phyloP scores from a whole-genome alignment of 2,797 vertebrate species.

The Molossus molossus region DNA sequence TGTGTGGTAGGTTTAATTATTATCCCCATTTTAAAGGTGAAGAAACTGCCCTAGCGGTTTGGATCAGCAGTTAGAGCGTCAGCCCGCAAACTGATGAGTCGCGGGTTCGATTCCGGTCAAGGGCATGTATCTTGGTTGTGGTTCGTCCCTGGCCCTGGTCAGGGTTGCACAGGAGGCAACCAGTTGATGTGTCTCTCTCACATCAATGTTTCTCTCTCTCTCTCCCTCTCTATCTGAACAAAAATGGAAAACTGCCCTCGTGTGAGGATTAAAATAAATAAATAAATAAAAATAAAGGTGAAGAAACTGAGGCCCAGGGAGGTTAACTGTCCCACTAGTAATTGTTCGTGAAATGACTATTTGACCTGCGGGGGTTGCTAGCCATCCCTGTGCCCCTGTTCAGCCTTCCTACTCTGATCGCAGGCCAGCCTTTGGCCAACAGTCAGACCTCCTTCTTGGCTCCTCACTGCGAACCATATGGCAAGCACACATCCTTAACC shows the following conservation, averaged over 20 bases:
- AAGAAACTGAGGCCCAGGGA: neutral
- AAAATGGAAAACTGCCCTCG: too few species aligned
- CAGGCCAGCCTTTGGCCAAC: neutral
- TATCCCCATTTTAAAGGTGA: neutral
- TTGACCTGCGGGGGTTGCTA: neutral
- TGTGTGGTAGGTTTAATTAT: neutral
- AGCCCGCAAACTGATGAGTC: too few species aligned
- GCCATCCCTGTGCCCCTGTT: neutral
- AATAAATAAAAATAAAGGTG: neutral
- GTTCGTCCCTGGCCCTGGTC: too few species aligned
- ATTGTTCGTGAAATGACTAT: neutral
- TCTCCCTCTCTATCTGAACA: too few species aligned
- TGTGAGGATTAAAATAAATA: too few species aligned
- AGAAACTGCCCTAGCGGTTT: neutral
- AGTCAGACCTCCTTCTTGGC: neutral
- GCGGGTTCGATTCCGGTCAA: too few species aligned
- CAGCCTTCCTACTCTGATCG: neutral
- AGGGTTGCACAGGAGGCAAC: too few species aligned
- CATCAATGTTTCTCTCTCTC: too few species aligned
- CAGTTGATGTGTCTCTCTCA: too few species aligned
- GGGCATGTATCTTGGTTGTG: too few species aligned
- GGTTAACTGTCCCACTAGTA: neutral
- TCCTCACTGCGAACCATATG: rapidly evolving
- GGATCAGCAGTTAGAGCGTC: too few species aligned
- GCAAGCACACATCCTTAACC: neutral